A percentile compares a stretch with the other conserved stretches of the same genome.
phyloP scores from a whole-genome alignment of 1,140 invertebrate genomes.

The Ooceraea biroi region DNA sequence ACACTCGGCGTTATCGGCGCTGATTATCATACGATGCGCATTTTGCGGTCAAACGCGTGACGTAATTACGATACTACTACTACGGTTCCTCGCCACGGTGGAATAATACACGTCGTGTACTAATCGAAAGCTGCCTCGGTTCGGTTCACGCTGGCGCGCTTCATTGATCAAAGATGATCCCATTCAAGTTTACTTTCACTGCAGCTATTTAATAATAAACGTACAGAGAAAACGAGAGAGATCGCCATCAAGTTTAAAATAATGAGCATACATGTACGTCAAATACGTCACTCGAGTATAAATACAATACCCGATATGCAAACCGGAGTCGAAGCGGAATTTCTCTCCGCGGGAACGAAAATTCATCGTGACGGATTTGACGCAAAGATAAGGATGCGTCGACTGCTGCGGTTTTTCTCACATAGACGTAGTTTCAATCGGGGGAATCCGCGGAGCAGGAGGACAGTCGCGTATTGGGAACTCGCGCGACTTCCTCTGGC shows the following conservation, averaged over 20 bases:
- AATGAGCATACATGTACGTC: neutral
- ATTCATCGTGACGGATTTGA: neutral
- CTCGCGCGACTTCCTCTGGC: neutral
- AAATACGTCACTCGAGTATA: neutral
- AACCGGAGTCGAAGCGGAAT: neutral
- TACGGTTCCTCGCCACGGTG: neutral
- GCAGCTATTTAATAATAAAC: neutral
- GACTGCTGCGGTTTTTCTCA: too few species aligned
- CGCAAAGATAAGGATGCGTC: conserved; percentile 27
- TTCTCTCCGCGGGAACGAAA: neutral
- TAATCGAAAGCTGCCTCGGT: neutral
- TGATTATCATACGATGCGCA: conserved; percentile 28
- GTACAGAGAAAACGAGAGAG: neutral
- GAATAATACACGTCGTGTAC: neutral
- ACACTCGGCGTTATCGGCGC: conserved; percentile 40
- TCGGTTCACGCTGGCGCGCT: neutral
- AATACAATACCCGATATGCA: neutral
- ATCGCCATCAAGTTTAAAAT: neutral
- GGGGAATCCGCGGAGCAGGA: too few species aligned
- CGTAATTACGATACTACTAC: neutral
- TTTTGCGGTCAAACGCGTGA: conserved; percentile 39
- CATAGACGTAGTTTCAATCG: too few species aligned
- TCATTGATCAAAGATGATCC: neutral
- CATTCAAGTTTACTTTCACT: neutral
- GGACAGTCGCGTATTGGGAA: neutral